Evolutionary conservation across 1,140 invertebrate species (phyloP).

Genomic region (Zeugodacus cucurbitae): DNA sequence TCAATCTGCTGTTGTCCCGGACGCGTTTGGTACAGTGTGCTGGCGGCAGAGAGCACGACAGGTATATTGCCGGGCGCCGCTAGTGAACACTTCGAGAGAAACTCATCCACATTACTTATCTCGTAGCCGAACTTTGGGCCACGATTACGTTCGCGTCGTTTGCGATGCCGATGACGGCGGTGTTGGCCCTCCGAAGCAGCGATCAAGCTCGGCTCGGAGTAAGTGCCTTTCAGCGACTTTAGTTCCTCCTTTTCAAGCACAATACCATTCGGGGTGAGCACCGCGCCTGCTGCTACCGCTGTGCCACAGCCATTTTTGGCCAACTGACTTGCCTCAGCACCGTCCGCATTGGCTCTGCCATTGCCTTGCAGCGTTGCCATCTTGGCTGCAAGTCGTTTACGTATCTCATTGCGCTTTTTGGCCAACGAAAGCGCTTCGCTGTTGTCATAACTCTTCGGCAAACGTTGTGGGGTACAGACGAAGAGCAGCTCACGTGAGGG

Average conservation of each 20-base stretch:
- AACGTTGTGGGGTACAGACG: slow-evolving; percentile 61
- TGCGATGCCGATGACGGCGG: slow-evolving; percentile 66
- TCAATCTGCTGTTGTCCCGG: slow-evolving; percentile 76
- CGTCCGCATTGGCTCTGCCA: not conserved
- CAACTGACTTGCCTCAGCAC: not conserved
- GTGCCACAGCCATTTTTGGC: not conserved
- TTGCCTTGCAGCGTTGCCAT: slow-evolving; percentile 39
- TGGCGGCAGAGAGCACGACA: slow-evolving; percentile 80
- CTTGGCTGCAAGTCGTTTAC: slow-evolving; percentile 39
- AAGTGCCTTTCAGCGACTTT: slow-evolving; percentile 55
- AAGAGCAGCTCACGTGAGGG: slow-evolving; percentile 64
- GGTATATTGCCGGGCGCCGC: slow-evolving; percentile 80
- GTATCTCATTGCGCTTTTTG: slow-evolving; percentile 60
- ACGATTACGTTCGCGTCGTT: slow-evolving; percentile 68
- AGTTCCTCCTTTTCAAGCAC: slow-evolving; percentile 41
- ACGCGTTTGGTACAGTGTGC: slow-evolving; percentile 79
- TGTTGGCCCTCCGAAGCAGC: slow-evolving; percentile 58
- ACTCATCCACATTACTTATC: slow-evolving; percentile 78
- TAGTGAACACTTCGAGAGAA: slow-evolving; percentile 72
- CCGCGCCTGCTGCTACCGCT: not conserved
- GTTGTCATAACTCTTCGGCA: slow-evolving; percentile 48
- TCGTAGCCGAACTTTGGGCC: slow-evolving; percentile 76
- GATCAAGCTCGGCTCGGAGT: slow-evolving; percentile 62
- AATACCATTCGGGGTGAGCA: not conserved
- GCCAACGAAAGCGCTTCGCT: slow-evolving; percentile 57